Conservation (phyloP, 2,888 invertebrate species). For the Drosophila borborema region DNA sequence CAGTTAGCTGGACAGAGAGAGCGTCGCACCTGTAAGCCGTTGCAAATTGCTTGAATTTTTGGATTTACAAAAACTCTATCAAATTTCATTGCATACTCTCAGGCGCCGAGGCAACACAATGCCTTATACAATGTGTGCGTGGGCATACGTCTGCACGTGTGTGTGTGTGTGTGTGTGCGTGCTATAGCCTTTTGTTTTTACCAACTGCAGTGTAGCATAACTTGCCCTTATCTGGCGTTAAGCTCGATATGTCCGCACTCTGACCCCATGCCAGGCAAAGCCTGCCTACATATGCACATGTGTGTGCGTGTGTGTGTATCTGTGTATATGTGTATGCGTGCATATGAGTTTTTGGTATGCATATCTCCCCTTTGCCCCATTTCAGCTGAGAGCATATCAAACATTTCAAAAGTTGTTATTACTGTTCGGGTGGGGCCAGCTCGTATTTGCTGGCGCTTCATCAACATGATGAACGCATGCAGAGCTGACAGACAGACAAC, state of each 20-base stretch:
- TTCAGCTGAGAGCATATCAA: slow-evolving; percentile 34
- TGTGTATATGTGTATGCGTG: slow-evolving; percentile 5
- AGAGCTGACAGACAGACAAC: slow-evolving; percentile 3
- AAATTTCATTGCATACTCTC: slow-evolving; percentile 44
- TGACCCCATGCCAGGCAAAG: slow-evolving; percentile 12
- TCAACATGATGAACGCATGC: slow-evolving; percentile 51
- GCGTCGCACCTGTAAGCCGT: background rate
- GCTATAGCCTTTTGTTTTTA: slow-evolving; percentile 22
- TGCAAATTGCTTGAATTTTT: background rate
- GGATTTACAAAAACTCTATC: background rate
- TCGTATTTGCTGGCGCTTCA: slow-evolving; percentile 29
- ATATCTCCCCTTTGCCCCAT: slow-evolving; percentile 5
- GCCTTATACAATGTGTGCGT: slow-evolving; percentile 29
- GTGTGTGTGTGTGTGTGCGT: slow-evolving; percentile 8
- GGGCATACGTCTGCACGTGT: background rate
- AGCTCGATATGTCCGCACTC: slow-evolving; percentile 4
- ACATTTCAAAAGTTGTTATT: slow-evolving; percentile 36
- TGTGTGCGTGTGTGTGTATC: slow-evolving; percentile 10
- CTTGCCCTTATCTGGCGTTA: slow-evolving; percentile 30
- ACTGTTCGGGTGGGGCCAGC: slow-evolving; percentile 18
- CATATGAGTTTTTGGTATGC: slow-evolving; percentile 16
- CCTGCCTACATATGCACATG: background rate
- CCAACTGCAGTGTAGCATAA: slow-evolving; percentile 23
- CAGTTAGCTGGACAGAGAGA: background rate
- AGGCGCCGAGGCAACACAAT: slow-evolving; percentile 28